These are phyloP conservation scores for Trachymyrmex cornetzi DNA, from an alignment of 1,140 invertebrate genomes.

Conservation along the genomic window DNA sequence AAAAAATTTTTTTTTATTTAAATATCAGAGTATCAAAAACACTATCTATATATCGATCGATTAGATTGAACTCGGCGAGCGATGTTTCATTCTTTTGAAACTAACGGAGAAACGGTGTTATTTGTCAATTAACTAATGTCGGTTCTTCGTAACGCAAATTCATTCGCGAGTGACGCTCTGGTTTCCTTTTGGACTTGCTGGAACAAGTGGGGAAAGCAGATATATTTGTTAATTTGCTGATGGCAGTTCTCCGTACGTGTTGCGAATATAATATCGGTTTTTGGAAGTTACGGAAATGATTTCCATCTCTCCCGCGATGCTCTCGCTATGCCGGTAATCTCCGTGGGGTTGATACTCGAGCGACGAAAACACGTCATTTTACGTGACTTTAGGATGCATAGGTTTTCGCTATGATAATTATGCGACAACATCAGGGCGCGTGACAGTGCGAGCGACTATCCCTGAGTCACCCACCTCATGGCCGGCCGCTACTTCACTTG, in stretches of 20 bases:
- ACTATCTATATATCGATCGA: not conserved
- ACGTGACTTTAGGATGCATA: slow-evolving; percentile 53
- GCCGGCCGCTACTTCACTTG: slow-evolving; percentile 1
- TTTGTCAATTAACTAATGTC: slow-evolving; percentile 54
- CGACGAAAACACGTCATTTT: slow-evolving; percentile 69
- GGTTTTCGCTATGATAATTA: slow-evolving; percentile 74
- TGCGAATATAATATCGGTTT: slow-evolving; percentile 39
- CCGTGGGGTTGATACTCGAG: slow-evolving; percentile 15
- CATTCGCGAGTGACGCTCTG: not conserved
- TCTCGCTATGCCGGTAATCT: slow-evolving; percentile 16
- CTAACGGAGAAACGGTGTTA: not conserved
- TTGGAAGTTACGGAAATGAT: slow-evolving; percentile 11
- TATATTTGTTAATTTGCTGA: slow-evolving; percentile 48
- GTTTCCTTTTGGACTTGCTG: slow-evolving; percentile 12
- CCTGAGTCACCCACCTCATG: slow-evolving; percentile 66
- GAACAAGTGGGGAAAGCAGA: not conserved
- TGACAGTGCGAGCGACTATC: slow-evolving; percentile 62
- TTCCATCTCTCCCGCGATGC: not conserved
- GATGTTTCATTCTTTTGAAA: not conserved
- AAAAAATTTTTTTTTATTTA: not conserved
- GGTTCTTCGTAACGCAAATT: slow-evolving; percentile 18
- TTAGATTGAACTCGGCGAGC: not conserved
- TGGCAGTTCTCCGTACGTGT: slow-evolving; percentile 21
- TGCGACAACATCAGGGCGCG: slow-evolving; percentile 68
- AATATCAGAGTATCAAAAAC: not conserved